Conservation (phyloP, 2,888 invertebrate genomes). For the Craniophora ligustri region DNA sequence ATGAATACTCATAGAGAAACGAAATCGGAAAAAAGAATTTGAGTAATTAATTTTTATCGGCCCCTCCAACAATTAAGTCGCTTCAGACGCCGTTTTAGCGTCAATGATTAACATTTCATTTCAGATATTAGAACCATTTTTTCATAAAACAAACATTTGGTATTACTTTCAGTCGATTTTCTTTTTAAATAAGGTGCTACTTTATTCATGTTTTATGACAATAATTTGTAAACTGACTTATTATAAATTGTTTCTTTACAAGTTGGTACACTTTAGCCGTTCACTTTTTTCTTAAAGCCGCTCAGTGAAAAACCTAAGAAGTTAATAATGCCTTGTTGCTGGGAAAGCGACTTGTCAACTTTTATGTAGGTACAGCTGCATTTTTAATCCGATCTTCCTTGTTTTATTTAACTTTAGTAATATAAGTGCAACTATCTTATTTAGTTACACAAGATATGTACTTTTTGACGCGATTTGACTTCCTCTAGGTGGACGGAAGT, state of each 20-base stretch:
- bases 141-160: constrained; percentile 29
- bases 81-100: constrained; percentile 47
- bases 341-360: constrained; percentile 16
- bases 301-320: not conserved
- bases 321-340: constrained; percentile 4
- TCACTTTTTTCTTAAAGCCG: not conserved
- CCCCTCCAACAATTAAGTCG: constrained; percentile 54
- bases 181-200: not conserved
- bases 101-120: constrained; percentile 52
- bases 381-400: constrained; percentile 18
- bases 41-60: constrained; percentile 57
- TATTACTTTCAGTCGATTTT: constrained; percentile 24
- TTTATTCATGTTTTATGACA: constrained; percentile 5
- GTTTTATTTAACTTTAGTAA: constrained; percentile 12
- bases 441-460: no score
- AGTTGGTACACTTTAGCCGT: not conserved
- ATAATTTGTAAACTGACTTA: not conserved
- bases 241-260: not conserved
- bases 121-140: constrained; percentile 39
- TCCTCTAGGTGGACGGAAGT: no score
- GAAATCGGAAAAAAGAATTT: constrained; percentile 54
- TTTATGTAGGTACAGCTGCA: constrained; percentile 27
- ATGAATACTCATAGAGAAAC: constrained; percentile 50
- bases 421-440: not conserved
- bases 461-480: no score